These are phyloP conservation scores for Brachionus angularis DNA, from an alignment of 1,140 invertebrate genomes.

Conservation along the genomic window DNA sequence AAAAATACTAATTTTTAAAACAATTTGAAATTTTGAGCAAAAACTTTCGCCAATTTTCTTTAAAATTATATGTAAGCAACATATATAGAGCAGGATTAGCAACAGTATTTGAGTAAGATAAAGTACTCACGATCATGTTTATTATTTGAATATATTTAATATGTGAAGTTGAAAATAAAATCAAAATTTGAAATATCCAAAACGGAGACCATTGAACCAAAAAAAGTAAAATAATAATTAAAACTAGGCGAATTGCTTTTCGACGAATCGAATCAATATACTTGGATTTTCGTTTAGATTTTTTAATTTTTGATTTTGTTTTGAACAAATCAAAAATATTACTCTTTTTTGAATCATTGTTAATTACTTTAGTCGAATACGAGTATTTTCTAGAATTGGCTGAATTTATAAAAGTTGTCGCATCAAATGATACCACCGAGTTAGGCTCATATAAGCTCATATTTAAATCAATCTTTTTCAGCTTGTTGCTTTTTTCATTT, in stretches of 20 bases:
- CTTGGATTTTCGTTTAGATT: neutral
- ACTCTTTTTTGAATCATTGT: neutral
- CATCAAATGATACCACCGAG: neutral
- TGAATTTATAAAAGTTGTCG: too few species aligned
- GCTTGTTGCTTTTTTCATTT: neutral
- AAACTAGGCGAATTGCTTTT: neutral
- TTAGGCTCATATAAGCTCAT: neutral
- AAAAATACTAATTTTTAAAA: too few species aligned
- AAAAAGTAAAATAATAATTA: neutral
- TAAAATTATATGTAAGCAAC: constrained; percentile 1
- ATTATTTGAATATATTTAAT: neutral
- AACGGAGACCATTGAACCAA: neutral
- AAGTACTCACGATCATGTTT: neutral
- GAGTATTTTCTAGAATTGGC: too few species aligned
- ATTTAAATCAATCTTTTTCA: neutral
- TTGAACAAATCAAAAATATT: neutral
- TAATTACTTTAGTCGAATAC: neutral
- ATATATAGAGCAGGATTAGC: neutral
- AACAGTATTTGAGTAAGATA: constrained; percentile 2
- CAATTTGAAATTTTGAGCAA: too few species aligned
- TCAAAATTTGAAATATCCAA: constrained; percentile 13
- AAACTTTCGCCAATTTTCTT: neutral
- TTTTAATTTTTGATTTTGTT: neutral
- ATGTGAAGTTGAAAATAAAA: neutral
- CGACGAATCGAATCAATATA: neutral